Percentiles rank a stretch among this genome's conserved stretches.
Evolutionary conservation across 2,888 invertebrate species (phyloP).

Genomic region (Nymphalis urticae): DNA sequence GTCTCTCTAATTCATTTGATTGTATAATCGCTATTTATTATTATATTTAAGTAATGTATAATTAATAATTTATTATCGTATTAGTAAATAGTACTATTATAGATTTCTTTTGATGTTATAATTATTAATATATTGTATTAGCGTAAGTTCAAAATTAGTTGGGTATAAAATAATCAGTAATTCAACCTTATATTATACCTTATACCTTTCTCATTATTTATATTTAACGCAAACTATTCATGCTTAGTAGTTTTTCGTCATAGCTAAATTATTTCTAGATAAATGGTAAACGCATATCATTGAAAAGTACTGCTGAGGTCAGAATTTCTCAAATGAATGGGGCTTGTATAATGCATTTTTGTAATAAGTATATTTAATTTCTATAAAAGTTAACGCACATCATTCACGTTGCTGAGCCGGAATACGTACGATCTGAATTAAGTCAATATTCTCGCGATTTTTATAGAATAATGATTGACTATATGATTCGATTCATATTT

Average conservation of each 20-base stretch:
- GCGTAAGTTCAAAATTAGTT: conserved; percentile 77
- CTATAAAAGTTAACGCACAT: conserved; percentile 43
- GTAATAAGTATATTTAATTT: conserved; percentile 59
- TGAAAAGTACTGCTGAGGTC: conserved; percentile 54
- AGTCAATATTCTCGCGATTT: conserved; percentile 16
- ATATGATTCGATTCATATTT: conserved; percentile 12
- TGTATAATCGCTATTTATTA: conserved; percentile 80
- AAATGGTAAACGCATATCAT: conserved; percentile 73
- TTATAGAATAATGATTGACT: conserved; percentile 16
- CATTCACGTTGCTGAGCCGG: conserved; percentile 22
- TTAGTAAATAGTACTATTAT: conserved; percentile 73
- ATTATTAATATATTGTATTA: conserved; percentile 72
- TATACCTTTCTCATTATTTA: conserved; percentile 62
- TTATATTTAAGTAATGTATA: conserved; percentile 79
- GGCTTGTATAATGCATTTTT: conserved; percentile 74
- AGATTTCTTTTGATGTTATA: conserved; percentile 79
- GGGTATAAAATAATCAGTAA: conserved; percentile 63
- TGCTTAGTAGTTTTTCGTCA: conserved; percentile 63
- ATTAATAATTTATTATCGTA: conserved; percentile 78
- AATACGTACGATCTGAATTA: background rate
- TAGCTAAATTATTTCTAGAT: conserved; percentile 76
- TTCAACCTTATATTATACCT: conserved; percentile 45
- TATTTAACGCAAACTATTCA: conserved; percentile 63
- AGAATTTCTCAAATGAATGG: conserved; percentile 59
- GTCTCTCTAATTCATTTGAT: conserved; percentile 76